Base-by-base conservation (phyloP, 1,140 invertebrate genomes). In the Formica exsecta region DNA sequence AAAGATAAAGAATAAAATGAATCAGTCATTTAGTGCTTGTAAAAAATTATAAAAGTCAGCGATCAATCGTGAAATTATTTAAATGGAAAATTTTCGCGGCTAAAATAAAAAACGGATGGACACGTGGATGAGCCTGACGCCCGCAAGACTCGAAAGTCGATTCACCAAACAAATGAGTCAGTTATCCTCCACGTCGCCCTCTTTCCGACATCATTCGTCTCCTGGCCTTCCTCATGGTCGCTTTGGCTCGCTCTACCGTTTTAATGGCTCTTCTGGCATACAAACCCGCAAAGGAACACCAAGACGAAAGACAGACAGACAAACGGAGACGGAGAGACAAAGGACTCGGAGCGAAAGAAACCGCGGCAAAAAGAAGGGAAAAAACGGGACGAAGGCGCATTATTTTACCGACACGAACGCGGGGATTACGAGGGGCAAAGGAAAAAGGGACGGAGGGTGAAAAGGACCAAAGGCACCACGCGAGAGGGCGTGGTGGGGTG, bases 161-260 rank as follows among this genome's bases (percentile, higher is more conserved):
- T 93, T 92, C 90, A 74, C 90, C 87, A 87, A 91, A 93, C 92
- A 92, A 92, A 93, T 93, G 92, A 92, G 90, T 90, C 89, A 87
- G 91, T 93, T 93, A 88, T 88, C 68, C 66, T 41, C 86, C 83
- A 62, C 70, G 57, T 32, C 41, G 48, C 62, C 48, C 36, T 79
- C 57, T 75, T 79, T 57, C 51, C 36, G 38, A 29, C 75, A 54
- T 79, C 66, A 54, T 88, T 87, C 81, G 85, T 92, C 73, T 57
- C 80, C 71, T 71, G 32, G 84, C 68, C 91, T 89, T 80, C 71
- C 70, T 85, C 65, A 62, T 86, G 54, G 54, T 79, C 83, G 13
- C 57, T 84, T 84, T 68, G 19, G 77, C 44, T 22, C 70, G 57
- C 48, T 86, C 71, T 74, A 89, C 88, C 85, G 68, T 87, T 92